Evolutionary conservation across 2,888 invertebrate genomes (phyloP), one percentile per base, ranked within the genome.

Genomic region (Plagodis pulveraria): DNA sequence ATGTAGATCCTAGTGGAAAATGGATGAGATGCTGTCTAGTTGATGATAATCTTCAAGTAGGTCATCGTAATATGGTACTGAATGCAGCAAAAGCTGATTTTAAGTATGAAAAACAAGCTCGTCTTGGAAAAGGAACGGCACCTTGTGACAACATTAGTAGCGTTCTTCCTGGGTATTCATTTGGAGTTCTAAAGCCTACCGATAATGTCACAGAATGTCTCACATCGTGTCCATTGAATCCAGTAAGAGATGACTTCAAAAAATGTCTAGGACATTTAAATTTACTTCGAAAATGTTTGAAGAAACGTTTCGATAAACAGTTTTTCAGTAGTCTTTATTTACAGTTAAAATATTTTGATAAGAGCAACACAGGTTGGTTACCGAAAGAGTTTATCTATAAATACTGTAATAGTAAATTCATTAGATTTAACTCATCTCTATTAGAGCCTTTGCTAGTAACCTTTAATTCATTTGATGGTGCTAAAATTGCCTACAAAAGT

Each of bases 261-360:
- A 79, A 85, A 58, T 94, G 93, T 74, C 73, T 94, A n/a, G 78
- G 67, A 22, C 86, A 91, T 64, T 78, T 94, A 4, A 93, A 93
- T 68, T 80, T 84, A 0, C 65, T 91, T 5, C 72, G 89, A 11
- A 88, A 85, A 76, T 68, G 68, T 62, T 74, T 91, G 54, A 77
- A 78, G 0, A 82, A 68, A 73, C 81, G 1, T 83, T 80, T 62
- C 67, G 85, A 11, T 84, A 89, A 5, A 78, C 73, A 2, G 88
- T 90, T 66, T 91, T 82, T 62, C 62, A 65, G 22, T 5, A 70
- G 65, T 1, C 82, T 90, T 58, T 89, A 87, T 66, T 73, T 83
- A 67, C 73, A 77, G 73, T 66, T 89, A 61, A 85, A 87, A 70
- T 80, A 80, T 77, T 77, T 73, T 68, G 83, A 92, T 74, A 75